phyloP scores from a whole-genome alignment of 2,113 vertebrate genomes.

The Phodopus roborovskii region DNA sequence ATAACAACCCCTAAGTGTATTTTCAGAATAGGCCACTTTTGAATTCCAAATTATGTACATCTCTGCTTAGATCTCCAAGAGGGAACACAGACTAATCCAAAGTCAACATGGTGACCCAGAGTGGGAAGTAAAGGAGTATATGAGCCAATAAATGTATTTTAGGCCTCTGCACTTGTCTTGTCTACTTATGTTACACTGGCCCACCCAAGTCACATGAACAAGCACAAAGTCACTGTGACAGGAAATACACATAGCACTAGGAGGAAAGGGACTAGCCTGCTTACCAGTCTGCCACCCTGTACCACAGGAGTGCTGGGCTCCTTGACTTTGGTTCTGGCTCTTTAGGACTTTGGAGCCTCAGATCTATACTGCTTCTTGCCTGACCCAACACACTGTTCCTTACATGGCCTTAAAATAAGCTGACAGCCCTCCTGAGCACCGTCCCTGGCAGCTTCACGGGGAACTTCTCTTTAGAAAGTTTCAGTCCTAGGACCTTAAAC shows the following conservation, averaged over 20 bases:
- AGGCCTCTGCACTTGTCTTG: not conserved
- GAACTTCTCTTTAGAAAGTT: not conserved
- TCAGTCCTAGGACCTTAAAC: slow-evolving; percentile 21
- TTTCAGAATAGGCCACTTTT: not conserved
- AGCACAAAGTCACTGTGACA: not conserved
- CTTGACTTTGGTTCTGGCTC: not conserved
- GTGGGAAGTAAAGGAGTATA: not conserved
- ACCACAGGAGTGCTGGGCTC: not conserved
- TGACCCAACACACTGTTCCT: not conserved
- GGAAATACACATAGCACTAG: not conserved
- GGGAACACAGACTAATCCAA: not conserved
- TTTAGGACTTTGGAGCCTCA: not conserved
- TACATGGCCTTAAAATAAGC: not conserved
- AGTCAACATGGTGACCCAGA: not conserved
- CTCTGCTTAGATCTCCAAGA: not conserved
- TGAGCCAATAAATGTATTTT: not conserved
- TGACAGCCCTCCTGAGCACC: no score
- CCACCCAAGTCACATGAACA: not conserved
- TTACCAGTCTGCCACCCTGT: not conserved
- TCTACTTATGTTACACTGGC: not conserved
- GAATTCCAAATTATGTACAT: not conserved
- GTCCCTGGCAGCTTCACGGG: not conserved
- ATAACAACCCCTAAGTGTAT: not conserved
- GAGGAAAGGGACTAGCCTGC: not conserved
- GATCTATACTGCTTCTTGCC: not conserved